These are phyloP conservation scores for Chelonia mydas DNA, from an alignment of 2,797 vertebrate genomes.

Conservation along the genomic window DNA sequence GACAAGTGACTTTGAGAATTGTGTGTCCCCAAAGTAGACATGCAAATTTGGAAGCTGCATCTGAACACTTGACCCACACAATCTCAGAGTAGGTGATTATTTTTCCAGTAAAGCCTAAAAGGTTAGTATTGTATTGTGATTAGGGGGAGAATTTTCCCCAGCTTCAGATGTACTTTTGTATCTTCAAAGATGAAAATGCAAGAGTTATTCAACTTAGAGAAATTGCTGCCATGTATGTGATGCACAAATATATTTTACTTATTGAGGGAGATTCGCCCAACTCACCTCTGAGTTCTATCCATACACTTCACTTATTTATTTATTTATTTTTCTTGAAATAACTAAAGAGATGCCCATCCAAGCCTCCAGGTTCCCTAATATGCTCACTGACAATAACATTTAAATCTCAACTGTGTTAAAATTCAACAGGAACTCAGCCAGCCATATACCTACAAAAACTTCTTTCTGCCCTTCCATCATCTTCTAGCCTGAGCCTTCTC, in stretches of 20 bases:
- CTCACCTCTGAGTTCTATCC: constrained; percentile 34
- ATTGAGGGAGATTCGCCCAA: constrained; percentile 19
- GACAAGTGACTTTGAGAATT: neutral
- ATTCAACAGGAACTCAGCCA: neutral
- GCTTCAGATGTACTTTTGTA: constrained; percentile 4
- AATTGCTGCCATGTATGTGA: neutral
- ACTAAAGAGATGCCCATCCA: neutral
- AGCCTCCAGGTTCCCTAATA: neutral
- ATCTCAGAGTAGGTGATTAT: neutral
- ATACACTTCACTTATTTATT: neutral
- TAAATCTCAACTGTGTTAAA: neutral
- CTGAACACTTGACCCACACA: fast-evolving
- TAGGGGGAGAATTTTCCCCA: neutral
- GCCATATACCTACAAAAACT: neutral
- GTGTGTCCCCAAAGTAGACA: neutral
- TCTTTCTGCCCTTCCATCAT: neutral
- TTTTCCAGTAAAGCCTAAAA: neutral
- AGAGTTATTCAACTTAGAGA: neutral
- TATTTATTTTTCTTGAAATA: constrained; percentile 18
- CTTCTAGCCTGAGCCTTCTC: neutral
- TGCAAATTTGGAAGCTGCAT: neutral
- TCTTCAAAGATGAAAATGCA: constrained; percentile 7
- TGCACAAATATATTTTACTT: constrained; percentile 49
- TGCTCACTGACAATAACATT: neutral
- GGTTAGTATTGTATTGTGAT: neutral